A percentile compares a stretch with the other conserved stretches of the same genome.
phyloP scores from a whole-genome alignment of 2,113 vertebrate genomes.

The Mystacornis crossleyi region DNA sequence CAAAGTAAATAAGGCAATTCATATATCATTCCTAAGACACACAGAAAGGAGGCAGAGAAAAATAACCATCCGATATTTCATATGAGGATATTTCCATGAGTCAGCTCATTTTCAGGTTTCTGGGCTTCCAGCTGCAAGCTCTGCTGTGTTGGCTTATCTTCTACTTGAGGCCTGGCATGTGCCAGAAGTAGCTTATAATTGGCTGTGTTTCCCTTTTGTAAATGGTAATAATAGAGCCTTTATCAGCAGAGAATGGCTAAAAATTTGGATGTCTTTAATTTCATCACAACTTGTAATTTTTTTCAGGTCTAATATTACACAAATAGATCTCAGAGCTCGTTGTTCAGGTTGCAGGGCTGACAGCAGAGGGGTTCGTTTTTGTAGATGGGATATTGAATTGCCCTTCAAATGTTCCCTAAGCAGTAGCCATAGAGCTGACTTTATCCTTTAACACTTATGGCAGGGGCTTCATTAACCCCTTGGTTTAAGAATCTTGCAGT shows the following conservation, averaged over 20 bases:
- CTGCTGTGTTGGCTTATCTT: constrained; percentile 50
- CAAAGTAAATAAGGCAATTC: constrained; percentile 79
- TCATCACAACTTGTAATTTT: constrained; percentile 41
- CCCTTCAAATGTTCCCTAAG: background rate
- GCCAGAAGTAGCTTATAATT: constrained; percentile 61
- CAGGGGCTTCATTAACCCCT: background rate
- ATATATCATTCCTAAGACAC: constrained; percentile 76
- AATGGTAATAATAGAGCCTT: constrained; percentile 42
- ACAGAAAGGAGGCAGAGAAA: constrained; percentile 73
- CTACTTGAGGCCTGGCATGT: constrained; percentile 38
- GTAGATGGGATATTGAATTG: background rate
- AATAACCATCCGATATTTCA: constrained; percentile 56
- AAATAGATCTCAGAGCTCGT: background rate
- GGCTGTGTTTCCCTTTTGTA: constrained; percentile 59
- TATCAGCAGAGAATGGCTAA: constrained; percentile 48
- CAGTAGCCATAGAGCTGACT: background rate
- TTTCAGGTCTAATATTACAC: background rate
- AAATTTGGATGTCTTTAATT: constrained; percentile 65
- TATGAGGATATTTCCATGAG: constrained; percentile 71
- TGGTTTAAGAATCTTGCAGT: background rate
- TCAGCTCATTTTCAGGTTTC: constrained; percentile 69
- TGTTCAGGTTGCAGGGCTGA: background rate
- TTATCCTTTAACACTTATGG: background rate
- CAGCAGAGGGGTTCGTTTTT: background rate
- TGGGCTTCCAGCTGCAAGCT: constrained; percentile 56